Evolutionary conservation across 2,888 invertebrate species (phyloP), one percentile per base, ranked within the genome.

Genomic region (Harpalus rubripes): DNA sequence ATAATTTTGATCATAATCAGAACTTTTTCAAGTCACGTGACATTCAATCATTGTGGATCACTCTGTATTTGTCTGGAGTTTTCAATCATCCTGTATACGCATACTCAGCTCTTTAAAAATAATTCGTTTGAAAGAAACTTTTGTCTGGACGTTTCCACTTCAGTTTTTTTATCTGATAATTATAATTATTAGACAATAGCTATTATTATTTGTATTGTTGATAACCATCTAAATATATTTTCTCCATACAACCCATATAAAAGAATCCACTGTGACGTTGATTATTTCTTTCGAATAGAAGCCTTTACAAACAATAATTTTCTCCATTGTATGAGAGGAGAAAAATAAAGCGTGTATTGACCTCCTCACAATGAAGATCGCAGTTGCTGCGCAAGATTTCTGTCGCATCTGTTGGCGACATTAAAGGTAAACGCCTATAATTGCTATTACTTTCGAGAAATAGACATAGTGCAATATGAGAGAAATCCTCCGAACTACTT

Each of bases 391-490:
- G 52, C 52, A 76, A 76, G 56, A 52, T 56, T 12, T n/a, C 41
- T 72, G 72, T 44, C 63, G 59, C 18, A 65, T 65, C 32, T 65
- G 65, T 65, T 65, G 22, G 18, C 7, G 61, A 59, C 61, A 63
- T 78, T 78, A 61, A 81, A 81, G 18, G 78, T 74, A 76, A 82
- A 72, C 26, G 83, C 44, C 74, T 58, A 59, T 83, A 76, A 83
- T 61, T 83, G 76, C 83, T 61, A 83, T 72, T 83, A 83, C 83
- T 83, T 83, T 76, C 18, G 59, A 76, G 83, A 74, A 82, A 58
- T 78, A 52, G 61, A 81, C 68, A 68, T 63, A 82, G 83, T 61
- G 41, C 52, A 65, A 72, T 72, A 59, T 59, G 72, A 83, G 83
- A 81, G 65, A 58, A 83, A 58, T 61, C 74, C 82, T 41, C 56